A percentile compares a stretch with the other conserved stretches of the same genome.
Conservation (phyloP, 2,797 vertebrate species). For the Toxotes lorentzi region DNA sequence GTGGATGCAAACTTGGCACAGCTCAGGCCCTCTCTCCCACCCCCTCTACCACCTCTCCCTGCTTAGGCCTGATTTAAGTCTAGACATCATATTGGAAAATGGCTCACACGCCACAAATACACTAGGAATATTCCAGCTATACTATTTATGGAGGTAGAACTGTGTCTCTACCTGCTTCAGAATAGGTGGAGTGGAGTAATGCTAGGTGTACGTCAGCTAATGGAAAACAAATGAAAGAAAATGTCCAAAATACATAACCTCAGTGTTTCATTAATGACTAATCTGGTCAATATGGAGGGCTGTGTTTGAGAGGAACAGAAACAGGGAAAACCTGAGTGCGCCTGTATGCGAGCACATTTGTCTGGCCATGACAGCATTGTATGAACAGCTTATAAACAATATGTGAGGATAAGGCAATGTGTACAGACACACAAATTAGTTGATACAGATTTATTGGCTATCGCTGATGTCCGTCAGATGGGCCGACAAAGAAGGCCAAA, state of each 20-base stretch:
- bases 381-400: constrained; percentile 27
- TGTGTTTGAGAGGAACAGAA: constrained; percentile 65
- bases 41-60: constrained; percentile 78
- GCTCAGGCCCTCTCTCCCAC: constrained; percentile 54
- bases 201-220: constrained; percentile 77
- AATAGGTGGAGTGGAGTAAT: constrained; percentile 62
- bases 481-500: constrained; percentile 1
- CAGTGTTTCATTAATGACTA: constrained; percentile 86
- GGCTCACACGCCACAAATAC: constrained; percentile 82
- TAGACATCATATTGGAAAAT: constrained; percentile 91
- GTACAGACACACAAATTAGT: constrained; percentile 18
- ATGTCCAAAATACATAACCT: constrained; percentile 73
- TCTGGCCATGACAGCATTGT: constrained; percentile 28
- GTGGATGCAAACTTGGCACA: constrained; percentile 88
- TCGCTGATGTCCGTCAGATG: background rate
- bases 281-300: constrained; percentile 82
- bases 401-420: constrained; percentile 30
- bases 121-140: constrained; percentile 80
- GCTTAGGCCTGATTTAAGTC: constrained; percentile 86
- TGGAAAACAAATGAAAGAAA: constrained; percentile 83
- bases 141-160: constrained; percentile 74
- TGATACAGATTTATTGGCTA: constrained; percentile 42
- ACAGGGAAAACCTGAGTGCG: background rate
- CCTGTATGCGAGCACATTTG: background rate
- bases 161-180: constrained; percentile 79